phyloP scores from a whole-genome alignment of 2,113 vertebrate genomes.

The Phalacrocorax pelagicus region DNA sequence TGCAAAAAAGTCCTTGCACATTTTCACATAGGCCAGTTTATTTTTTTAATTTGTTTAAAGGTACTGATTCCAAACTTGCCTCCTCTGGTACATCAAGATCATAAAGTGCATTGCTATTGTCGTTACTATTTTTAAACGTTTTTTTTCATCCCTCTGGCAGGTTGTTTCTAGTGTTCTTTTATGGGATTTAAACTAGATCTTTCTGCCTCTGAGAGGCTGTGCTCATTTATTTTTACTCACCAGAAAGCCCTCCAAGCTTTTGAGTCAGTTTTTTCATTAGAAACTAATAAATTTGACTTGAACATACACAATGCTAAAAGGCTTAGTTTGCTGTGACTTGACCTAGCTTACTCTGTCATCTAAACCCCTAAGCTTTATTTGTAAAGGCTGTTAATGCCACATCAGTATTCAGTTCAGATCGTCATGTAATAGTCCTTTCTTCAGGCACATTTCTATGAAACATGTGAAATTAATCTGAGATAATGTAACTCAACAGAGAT shows the following conservation, averaged over 20 bases:
- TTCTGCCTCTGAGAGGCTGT: slow-evolving; percentile 24
- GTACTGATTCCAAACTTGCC: background rate
- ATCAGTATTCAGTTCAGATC: slow-evolving; percentile 52
- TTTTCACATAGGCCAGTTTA: background rate
- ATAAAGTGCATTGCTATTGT: slow-evolving; percentile 30
- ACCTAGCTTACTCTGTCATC: background rate
- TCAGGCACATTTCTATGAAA: background rate
- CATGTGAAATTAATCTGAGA: slow-evolving; percentile 37
- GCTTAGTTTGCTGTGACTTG: slow-evolving; percentile 31
- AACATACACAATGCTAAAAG: slow-evolving; percentile 49
- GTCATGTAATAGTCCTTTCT: slow-evolving; percentile 33
- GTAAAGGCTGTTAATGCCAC: slow-evolving; percentile 41
- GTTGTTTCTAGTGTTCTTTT: slow-evolving; percentile 32
- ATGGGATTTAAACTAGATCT: slow-evolving; percentile 59
- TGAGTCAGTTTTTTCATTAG: slow-evolving; percentile 64
- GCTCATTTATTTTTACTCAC: slow-evolving; percentile 59
- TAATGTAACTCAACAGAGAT: slow-evolving; percentile 10
- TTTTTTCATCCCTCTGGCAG: slow-evolving; percentile 47
- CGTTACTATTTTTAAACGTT: slow-evolving; percentile 33
- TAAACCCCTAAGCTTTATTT: slow-evolving; percentile 54
- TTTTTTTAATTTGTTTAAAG: background rate
- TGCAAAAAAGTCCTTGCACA: background rate
- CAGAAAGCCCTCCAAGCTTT: slow-evolving; percentile 53
- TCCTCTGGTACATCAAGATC: slow-evolving; percentile 14
- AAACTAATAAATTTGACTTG: slow-evolving; percentile 67